These are phyloP conservation scores for Drosophila watanabei DNA, from an alignment of 1,140 invertebrate species.

Conservation along the genomic window DNA sequence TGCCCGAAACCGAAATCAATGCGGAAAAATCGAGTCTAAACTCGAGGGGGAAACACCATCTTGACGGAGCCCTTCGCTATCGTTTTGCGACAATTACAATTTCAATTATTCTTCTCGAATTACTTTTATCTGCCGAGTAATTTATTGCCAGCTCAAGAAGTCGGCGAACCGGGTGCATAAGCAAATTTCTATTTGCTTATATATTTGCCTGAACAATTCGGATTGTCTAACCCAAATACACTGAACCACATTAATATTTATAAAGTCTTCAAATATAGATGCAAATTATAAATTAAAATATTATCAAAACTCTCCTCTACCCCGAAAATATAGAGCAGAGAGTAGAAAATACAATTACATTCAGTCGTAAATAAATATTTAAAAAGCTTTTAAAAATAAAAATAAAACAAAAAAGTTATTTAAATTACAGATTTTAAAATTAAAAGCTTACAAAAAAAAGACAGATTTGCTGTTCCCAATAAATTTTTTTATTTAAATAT, in stretches of 20 bases:
- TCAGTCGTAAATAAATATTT: not conserved
- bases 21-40: conserved; percentile 37
- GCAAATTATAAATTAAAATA: not conserved
- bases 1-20: conserved; percentile 35
- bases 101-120: conserved; percentile 54
- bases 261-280: no score
- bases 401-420: no score
- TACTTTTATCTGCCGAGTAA: conserved; percentile 48
- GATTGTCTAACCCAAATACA: not conserved
- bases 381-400: not conserved
- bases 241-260: not conserved
- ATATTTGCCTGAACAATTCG: conserved; percentile 2
- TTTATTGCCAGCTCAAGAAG: conserved; percentile 36
- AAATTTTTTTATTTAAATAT: not conserved
- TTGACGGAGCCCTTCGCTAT: conserved; percentile 9
- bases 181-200: conserved; percentile 45
- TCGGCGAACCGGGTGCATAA: conserved; percentile 14
- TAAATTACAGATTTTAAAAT: not conserved
- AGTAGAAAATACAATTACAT: not conserved
- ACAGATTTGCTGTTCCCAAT: not conserved
- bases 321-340: not conserved
- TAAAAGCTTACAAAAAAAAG: not conserved
- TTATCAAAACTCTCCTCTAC: no score
- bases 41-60: not conserved
- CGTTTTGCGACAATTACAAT: conserved; percentile 48